phyloP scores from a whole-genome alignment of 2,888 invertebrate species.

The Phyllotreta striolata region DNA sequence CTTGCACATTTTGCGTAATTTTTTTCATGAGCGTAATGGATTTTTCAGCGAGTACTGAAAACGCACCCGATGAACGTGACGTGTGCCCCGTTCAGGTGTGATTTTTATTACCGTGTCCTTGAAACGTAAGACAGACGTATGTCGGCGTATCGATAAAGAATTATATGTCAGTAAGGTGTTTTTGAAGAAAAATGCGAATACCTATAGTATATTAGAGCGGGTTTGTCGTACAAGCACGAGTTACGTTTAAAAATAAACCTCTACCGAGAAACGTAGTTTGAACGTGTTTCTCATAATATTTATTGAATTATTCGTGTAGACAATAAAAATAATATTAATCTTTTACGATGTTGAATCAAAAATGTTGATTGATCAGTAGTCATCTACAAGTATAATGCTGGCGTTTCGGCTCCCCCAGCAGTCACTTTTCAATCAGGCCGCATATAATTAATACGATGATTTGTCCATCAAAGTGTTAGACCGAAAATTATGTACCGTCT shows the following conservation, averaged over 20 bases:
- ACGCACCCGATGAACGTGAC: conserved; percentile 35
- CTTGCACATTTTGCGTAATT: conserved; percentile 32
- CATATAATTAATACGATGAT: conserved; percentile 40
- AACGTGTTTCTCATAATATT: too few species aligned
- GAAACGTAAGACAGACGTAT: conserved; percentile 22
- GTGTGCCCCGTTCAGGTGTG: conserved; percentile 37
- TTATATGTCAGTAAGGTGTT: conserved; percentile 19
- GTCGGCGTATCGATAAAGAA: conserved; percentile 8
- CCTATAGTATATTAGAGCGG: background rate
- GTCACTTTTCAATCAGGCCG: conserved; percentile 37
- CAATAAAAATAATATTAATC: background rate
- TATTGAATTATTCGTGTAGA: too few species aligned
- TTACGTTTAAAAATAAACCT: too few species aligned
- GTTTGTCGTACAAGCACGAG: background rate
- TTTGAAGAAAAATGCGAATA: conserved; percentile 3
- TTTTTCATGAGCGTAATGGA: conserved; percentile 31
- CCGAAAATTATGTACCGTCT: conserved; percentile 32
- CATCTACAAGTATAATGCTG: conserved; percentile 20
- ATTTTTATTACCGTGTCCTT: conserved; percentile 38
- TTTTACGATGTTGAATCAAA: conserved; percentile 11
- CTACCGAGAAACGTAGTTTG: too few species aligned
- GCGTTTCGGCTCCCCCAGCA: conserved; percentile 14
- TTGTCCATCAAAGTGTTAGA: conserved; percentile 38
- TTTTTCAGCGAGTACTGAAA: conserved; percentile 35
- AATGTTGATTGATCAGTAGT: conserved; percentile 24